These are phyloP conservation scores for Podarcis cretensis DNA, from an alignment of 2,113 vertebrate genomes.

Conservation along the genomic window DNA sequence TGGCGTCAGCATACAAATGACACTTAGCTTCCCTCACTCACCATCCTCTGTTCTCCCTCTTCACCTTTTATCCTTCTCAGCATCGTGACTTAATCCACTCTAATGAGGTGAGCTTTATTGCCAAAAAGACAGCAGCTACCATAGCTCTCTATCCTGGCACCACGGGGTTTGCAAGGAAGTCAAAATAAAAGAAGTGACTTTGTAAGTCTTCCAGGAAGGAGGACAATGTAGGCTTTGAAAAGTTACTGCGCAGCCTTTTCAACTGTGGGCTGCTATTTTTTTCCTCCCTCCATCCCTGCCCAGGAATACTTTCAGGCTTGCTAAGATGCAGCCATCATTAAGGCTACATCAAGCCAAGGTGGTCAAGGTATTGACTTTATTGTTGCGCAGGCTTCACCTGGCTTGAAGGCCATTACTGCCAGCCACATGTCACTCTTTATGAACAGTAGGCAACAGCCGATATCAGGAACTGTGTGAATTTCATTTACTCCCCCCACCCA, in stretches of 20 bases:
- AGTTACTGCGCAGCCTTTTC: conserved; percentile 36
- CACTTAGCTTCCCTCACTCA: conserved; percentile 63
- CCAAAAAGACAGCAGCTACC: conserved; percentile 71
- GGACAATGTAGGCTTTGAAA: conserved; percentile 33
- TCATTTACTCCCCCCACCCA: conserved; percentile 55
- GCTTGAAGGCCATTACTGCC: conserved; percentile 76
- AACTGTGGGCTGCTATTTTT: neutral
- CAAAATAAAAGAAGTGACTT: conserved; percentile 53
- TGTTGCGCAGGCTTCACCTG: conserved; percentile 45
- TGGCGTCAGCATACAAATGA: conserved; percentile 77
- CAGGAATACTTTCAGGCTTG: conserved; percentile 12
- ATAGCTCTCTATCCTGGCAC: conserved; percentile 65
- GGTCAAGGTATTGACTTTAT: conserved; percentile 16
- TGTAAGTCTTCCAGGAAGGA: conserved; percentile 77
- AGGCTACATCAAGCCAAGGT: conserved; percentile 29
- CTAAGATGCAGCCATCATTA: neutral
- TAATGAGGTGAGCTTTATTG: conserved; percentile 82
- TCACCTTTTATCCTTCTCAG: conserved; percentile 85
- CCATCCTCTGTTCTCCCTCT: conserved; percentile 69
- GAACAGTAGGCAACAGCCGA: conserved; percentile 77
- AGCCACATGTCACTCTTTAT: conserved; percentile 80
- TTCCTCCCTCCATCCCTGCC: neutral
- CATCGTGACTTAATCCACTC: conserved; percentile 85
- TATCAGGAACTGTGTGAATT: conserved; percentile 62
- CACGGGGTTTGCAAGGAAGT: conserved; percentile 59